Evolutionary conservation across 2,113 vertebrate genomes (phyloP).

Genomic region (Hyaena hyaena): DNA sequence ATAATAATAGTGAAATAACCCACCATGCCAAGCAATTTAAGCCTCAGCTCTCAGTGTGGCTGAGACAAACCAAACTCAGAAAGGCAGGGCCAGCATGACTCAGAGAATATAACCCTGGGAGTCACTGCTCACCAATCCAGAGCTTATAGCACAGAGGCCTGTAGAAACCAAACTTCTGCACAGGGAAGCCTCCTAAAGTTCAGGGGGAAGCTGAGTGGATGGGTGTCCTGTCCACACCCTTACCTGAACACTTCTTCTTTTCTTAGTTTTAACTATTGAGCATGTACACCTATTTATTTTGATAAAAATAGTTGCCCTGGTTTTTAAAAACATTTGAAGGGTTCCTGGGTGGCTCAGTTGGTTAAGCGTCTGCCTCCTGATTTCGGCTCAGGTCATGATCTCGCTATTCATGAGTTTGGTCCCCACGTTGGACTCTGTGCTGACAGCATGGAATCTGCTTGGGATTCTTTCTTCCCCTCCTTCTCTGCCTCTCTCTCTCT

Average conservation of each 20-base stretch:
- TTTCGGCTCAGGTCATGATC: too few relatives aligned
- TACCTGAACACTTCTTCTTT: background rate
- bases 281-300: background rate
- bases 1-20: slow-evolving; percentile 11
- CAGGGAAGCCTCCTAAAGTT: background rate
- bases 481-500: too few relatives aligned
- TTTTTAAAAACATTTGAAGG: background rate
- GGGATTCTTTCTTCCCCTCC: too few relatives aligned
- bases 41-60: background rate
- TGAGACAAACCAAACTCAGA: background rate
- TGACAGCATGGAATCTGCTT: too few relatives aligned
- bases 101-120: background rate
- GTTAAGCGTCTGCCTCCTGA: too few relatives aligned
- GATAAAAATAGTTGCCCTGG: background rate
- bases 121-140: background rate
- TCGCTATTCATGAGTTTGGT: too few relatives aligned
- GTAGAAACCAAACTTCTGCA: fast-evolving
- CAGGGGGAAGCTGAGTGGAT: fast-evolving
- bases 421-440: too few relatives aligned
- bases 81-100: background rate
- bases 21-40: background rate
- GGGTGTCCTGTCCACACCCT: background rate
- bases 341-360: too few relatives aligned
- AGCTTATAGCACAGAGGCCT: fast-evolving
- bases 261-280: background rate